Base-by-base conservation (phyloP, 2,888 invertebrate species). In the Pammene fasciana region DNA sequence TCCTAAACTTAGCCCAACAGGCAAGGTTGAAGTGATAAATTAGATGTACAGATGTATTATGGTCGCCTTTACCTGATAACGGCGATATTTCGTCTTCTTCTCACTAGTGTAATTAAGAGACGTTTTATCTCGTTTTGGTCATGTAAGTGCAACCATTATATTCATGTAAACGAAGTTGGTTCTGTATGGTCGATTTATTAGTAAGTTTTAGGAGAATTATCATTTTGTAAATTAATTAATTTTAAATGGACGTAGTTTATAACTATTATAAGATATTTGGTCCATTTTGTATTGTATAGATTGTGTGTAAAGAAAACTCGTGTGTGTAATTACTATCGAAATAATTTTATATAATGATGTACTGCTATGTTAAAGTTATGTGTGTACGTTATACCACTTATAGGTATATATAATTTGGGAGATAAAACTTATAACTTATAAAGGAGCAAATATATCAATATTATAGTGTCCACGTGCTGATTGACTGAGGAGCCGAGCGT, bases 231-330 rank as follows among this genome's bases (percentile, higher is more conserved):
- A 60, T 36, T 48, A 48, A 60, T 36, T 26, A 59, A 34, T n/a
- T 59, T 26, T 45, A 43, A 60, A 48, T 62, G 62, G 52, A 62
- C 41, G 41, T 62, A 52, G 50, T 18, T 50, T 36, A 14, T 61
- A 62, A 16, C 5, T 50, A 50, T 48, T 16, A 59, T 59, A 62
- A 50, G 18, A 62, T 62, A 62, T n/a, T 38, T 62, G 18, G 38
- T 52, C 52, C 50, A 52, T 52, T 62, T 46, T 48, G 46, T 60
- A 59, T 55, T 52, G 18, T 59, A 59, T 59, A 59, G 57, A 57
- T 57, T 59, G 16, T 5, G 57, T 57, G 43, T 59, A 43, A 59
- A 43, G 57, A 45, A 59, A 45, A 59, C 57, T 59, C 43, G 18
- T 26, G 4, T 26, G 4, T 26, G 26, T 26, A 26, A 26, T 26